These are phyloP conservation scores for Coronaproctus castanopsis DNA, from an alignment of 2,888 invertebrate genomes.

Conservation along the genomic window DNA sequence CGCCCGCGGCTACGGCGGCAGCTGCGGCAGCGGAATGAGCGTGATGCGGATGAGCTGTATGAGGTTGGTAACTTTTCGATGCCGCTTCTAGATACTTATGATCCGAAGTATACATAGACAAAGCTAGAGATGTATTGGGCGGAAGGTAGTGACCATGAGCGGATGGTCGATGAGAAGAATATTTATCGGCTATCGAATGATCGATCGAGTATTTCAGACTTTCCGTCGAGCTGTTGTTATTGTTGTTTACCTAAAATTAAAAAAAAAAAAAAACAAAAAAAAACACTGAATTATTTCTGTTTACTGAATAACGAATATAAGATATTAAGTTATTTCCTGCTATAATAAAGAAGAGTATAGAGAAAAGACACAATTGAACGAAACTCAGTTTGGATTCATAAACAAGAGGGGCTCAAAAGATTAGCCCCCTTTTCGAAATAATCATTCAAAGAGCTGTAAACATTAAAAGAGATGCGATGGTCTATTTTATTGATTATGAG, in stretches of 20 bases:
- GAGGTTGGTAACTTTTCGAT: constrained; percentile 34
- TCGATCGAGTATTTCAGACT: neutral
- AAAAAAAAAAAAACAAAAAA: neutral
- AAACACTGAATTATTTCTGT: no score
- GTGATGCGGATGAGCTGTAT: constrained; percentile 38
- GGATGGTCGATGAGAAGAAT: neutral
- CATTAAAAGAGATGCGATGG: no score
- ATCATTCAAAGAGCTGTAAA: no score
- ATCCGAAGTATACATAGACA: neutral
- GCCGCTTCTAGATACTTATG: neutral
- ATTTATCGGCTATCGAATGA: neutral
- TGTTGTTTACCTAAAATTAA: neutral
- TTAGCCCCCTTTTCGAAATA: no score
- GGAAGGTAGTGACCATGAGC: neutral
- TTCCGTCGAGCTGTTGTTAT: neutral
- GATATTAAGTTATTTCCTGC: no score
- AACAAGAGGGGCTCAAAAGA: no score
- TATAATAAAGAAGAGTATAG: no score
- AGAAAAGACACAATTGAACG: no score
- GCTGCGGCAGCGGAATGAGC: constrained; percentile 39
- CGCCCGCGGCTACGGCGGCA: constrained; percentile 33
- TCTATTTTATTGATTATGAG: no score
- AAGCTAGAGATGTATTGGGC: neutral
- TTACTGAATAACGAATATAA: no score
- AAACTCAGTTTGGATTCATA: no score